Evolutionary conservation across 2,888 invertebrate genomes (phyloP), one percentile per base, ranked within the genome.

Genomic region (Brachylomia viminalis): DNA sequence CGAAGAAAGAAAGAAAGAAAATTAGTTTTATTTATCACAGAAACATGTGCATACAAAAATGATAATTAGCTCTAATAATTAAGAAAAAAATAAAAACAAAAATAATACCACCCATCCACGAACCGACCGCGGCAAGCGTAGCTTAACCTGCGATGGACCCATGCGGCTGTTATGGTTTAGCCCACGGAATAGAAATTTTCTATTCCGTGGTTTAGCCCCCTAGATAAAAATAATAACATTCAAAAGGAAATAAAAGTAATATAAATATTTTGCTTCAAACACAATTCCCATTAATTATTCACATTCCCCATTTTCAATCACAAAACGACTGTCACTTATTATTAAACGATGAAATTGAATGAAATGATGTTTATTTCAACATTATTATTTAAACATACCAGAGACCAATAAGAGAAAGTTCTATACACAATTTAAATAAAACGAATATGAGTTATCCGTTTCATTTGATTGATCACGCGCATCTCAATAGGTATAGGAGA

Each of bases 361-460:
- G 23, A 62, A 62, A 65, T 45, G 7, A 45, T 30, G 5, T 49
- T 47, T 65, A 23, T 47, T 23, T 30, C 30, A n/a, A n/a, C n/a
- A n/a, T n/a, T n/a, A n/a, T 45, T 58, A 58, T 64, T 82, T 75
- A 67, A 3, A 54, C n/a, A 33, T 58, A 64, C 45, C 38, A 67
- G 38, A 59, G 15, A 59, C 38, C 42, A 71, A 72, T 38, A 85
- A 74, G 71, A 73, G 83, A 83, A 83, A 83, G 64, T 85, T 64
- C n/a, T 67, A 42, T 49, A 45, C 47, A n/a, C 72, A 23, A 84
- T 82, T 75, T 67, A 64, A 85, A 85, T 71, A n/a, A 73, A 82
- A 77, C 64, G 67, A 82, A 73, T 59, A 45, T 42, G 20, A 69
- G 23, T 61, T 33, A 83, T 69, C 30, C 27, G 58, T 78, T 54